These are phyloP conservation scores for Rosalia funebris DNA, from an alignment of 2,888 invertebrate species.

Conservation along the genomic window DNA sequence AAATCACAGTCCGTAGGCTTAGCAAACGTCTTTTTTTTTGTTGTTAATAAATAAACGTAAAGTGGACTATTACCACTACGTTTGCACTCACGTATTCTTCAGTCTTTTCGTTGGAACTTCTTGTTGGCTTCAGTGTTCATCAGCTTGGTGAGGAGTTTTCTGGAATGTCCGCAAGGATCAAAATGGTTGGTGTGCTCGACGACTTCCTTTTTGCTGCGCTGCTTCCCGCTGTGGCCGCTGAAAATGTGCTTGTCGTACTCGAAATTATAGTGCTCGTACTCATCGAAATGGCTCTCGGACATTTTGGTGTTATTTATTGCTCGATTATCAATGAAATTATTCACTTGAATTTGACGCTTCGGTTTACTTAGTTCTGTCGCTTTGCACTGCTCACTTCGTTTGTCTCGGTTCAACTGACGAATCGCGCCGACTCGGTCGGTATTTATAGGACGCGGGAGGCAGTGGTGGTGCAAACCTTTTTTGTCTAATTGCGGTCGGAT, in stretches of 20 bases:
- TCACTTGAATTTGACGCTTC: constrained; percentile 10
- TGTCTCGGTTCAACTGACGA: background rate
- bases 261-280: constrained; percentile 95
- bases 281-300: constrained; percentile 88
- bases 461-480: background rate
- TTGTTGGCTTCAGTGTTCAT: constrained; percentile 86
- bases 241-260: constrained; percentile 91
- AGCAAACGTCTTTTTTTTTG: constrained; percentile 26
- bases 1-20: constrained; percentile 33
- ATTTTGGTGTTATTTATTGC: constrained; percentile 66
- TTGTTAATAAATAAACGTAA: constrained; percentile 7
- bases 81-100: constrained; percentile 17
- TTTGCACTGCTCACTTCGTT: background rate
- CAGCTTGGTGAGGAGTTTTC: constrained; percentile 88
- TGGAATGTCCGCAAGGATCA: constrained; percentile 92
- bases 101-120: constrained; percentile 61
- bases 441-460: background rate
- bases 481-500: background rate
- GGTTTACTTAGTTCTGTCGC: constrained; percentile 6
- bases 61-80: background rate
- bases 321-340: constrained; percentile 15
- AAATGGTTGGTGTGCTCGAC: constrained; percentile 89
- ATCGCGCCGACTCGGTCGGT: background rate
- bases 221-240: constrained; percentile 89
- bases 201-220: constrained; percentile 89